Evolutionary conservation across 2,888 invertebrate species (phyloP).

Genomic region (Malachius bipustulatus): DNA sequence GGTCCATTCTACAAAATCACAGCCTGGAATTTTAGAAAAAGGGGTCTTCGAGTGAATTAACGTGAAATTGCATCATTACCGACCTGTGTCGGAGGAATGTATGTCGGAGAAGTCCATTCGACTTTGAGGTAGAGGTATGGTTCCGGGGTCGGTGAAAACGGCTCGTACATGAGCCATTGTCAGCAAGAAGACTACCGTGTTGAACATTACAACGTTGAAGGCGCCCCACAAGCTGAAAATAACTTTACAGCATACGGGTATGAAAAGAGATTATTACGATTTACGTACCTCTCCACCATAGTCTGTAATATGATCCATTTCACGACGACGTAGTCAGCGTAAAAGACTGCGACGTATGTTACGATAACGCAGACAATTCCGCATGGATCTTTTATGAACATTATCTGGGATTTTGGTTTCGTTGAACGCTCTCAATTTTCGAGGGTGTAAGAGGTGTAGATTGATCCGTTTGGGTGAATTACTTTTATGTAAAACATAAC

Average conservation of each 20-base stretch:
- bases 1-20: constrained; percentile 59
- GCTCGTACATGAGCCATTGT: constrained; percentile 70
- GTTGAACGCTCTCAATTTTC: too few species aligned
- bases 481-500: too few species aligned
- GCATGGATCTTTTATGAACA: constrained; percentile 73
- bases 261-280: neutral
- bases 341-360: constrained; percentile 68
- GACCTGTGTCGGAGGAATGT: constrained; percentile 47
- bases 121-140: constrained; percentile 63
- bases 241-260: neutral
- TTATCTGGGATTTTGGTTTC: too few species aligned
- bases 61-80: constrained; percentile 13
- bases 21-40: constrained; percentile 26
- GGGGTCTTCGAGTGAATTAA: too few species aligned
- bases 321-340: constrained; percentile 79
- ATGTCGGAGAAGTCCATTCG: constrained; percentile 71
- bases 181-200: constrained; percentile 62
- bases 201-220: constrained; percentile 67
- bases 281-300: constrained; percentile 61
- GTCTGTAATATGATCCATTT: constrained; percentile 72
- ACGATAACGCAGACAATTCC: constrained; percentile 70
- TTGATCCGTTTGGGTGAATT: too few species aligned
- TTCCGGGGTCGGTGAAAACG: constrained; percentile 80
- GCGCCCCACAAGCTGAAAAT: constrained; percentile 67
- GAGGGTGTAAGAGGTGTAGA: too few species aligned